Evolutionary conservation across 2,113 vertebrate species (phyloP).

Genomic region (Physeter macrocephalus): DNA sequence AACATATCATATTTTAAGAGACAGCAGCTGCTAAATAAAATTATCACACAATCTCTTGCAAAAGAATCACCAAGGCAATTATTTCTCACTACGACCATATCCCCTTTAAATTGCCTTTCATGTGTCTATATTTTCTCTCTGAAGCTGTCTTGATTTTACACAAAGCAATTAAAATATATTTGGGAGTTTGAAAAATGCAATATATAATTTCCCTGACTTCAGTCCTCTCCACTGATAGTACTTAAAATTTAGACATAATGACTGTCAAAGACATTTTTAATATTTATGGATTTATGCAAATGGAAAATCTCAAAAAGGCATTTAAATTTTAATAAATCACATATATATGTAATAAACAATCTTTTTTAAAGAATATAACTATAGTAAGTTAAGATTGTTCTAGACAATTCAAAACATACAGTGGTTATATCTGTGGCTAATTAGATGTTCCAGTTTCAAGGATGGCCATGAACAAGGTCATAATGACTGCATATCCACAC

Average conservation of each 20-base stretch:
- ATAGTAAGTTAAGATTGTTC: neutral
- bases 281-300: neutral
- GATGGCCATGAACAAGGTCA: neutral
- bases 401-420: neutral
- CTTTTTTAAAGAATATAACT: neutral
- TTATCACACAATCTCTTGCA: neutral
- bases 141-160: neutral
- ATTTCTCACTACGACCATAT: neutral
- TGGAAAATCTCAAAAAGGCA: neutral
- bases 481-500: neutral
- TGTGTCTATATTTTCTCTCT: neutral
- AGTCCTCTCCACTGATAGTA: neutral
- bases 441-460: neutral
- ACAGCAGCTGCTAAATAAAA: constrained; percentile 1
- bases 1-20: neutral
- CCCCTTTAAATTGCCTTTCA: neutral
- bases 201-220: neutral
- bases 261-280: neutral
- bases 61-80: neutral
- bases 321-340: neutral
- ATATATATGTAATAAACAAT: neutral
- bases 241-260: neutral
- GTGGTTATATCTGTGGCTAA: neutral
- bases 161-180: neutral
- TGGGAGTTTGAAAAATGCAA: neutral